These are phyloP conservation scores for Hestina assimilis DNA, from an alignment of 1,140 invertebrate species.

Conservation along the genomic window DNA sequence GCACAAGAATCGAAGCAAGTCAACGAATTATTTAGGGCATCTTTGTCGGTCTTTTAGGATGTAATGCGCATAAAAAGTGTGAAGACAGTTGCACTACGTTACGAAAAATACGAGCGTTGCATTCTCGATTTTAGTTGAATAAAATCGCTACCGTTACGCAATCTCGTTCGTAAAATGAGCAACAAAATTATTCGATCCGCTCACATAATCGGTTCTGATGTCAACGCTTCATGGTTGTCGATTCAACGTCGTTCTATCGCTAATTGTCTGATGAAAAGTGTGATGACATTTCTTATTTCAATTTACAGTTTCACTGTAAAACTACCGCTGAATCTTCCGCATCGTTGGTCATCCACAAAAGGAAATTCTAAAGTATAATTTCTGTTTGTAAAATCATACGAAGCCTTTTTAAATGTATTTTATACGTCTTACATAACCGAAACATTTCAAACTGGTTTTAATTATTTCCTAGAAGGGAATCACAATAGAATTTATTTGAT, in stretches of 20 bases:
- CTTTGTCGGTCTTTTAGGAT: slow-evolving; percentile 38
- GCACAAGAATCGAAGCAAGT: slow-evolving; percentile 16
- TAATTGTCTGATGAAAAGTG: slow-evolving; percentile 18
- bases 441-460: neutral
- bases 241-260: slow-evolving; percentile 21
- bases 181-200: slow-evolving; percentile 37
- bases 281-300: slow-evolving; percentile 23
- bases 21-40: slow-evolving; percentile 27
- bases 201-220: slow-evolving; percentile 42
- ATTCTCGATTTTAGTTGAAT: slow-evolving; percentile 37
- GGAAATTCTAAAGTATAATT: slow-evolving; percentile 5
- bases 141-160: slow-evolving; percentile 33
- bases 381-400: slow-evolving; percentile 2
- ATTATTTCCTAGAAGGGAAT: neutral
- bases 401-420: neutral
- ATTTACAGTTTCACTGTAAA: slow-evolving; percentile 8
- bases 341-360: slow-evolving; percentile 10
- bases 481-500: slow-evolving; percentile 1
- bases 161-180: slow-evolving; percentile 34
- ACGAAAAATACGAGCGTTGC: slow-evolving; percentile 47
- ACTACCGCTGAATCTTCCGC: neutral
- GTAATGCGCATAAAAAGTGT: slow-evolving; percentile 49
- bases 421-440: neutral
- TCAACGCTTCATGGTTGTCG: slow-evolving; percentile 31
- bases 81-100: slow-evolving; percentile 40